phyloP scores from a whole-genome alignment of 2,888 invertebrate species.

The Drosophila suboccidentalis region DNA sequence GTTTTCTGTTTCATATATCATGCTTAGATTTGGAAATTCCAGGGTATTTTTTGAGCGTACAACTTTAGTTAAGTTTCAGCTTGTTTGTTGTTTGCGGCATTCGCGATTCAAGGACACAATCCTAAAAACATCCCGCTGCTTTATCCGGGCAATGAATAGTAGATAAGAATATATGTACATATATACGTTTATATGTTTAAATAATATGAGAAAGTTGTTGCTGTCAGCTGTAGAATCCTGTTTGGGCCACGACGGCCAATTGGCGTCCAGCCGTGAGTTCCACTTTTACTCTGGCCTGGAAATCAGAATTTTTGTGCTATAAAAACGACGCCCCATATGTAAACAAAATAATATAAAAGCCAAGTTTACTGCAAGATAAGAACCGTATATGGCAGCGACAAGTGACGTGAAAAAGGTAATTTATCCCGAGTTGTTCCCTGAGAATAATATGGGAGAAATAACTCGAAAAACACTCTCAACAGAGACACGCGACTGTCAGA shows the following conservation, averaged over 20 bases:
- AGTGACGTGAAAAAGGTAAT: constrained; percentile 71
- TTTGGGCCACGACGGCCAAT: constrained; percentile 21
- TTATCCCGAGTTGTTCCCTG: constrained; percentile 44
- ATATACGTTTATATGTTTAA: constrained; percentile 18
- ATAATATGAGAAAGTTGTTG: constrained; percentile 33
- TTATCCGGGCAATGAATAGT: constrained; percentile 9
- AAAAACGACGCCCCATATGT: constrained; percentile 44
- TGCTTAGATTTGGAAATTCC: neutral
- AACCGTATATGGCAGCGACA: constrained; percentile 57
- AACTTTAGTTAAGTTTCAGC: neutral
- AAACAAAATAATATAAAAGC: constrained; percentile 31
- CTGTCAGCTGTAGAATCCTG: constrained; percentile 13
- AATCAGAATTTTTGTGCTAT: constrained; percentile 43
- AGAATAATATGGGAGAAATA: constrained; percentile 28
- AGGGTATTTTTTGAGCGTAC: constrained; percentile 3
- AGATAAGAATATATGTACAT: constrained; percentile 17
- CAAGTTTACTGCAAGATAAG: constrained; percentile 48
- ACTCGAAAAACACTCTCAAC: constrained; percentile 7
- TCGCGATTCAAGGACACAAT: constrained; percentile 44
- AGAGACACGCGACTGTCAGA: constrained; percentile 57
- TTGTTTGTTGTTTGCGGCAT: constrained; percentile 8
- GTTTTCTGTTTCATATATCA: neutral
- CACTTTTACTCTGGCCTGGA: constrained; percentile 12
- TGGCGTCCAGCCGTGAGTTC: constrained; percentile 13
- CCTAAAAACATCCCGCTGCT: constrained; percentile 3